Evolutionary conservation across 2,113 vertebrate genomes (phyloP).

Genomic region (Istiophorus platypterus): DNA sequence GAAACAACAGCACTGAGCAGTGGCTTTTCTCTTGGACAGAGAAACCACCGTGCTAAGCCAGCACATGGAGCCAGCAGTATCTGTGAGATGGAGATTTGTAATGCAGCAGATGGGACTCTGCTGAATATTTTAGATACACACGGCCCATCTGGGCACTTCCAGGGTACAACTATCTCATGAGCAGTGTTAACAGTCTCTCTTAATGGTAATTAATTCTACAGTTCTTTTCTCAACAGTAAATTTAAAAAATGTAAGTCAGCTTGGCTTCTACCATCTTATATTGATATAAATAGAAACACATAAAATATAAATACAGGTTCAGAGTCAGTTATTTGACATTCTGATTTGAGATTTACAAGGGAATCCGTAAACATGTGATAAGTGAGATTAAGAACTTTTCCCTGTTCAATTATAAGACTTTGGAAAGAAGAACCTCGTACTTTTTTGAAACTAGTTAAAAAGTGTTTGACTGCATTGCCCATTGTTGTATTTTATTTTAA

Average conservation of each 20-base stretch:
- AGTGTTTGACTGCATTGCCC: conserved; percentile 25
- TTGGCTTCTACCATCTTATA: conserved; percentile 20
- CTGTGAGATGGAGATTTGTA: conserved; percentile 65
- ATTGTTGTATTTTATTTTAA: conserved; percentile 47
- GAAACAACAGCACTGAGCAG: conserved; percentile 60
- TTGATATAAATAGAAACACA: conserved; percentile 28
- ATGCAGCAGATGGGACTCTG: conserved; percentile 72
- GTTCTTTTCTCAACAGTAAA: conserved; percentile 25
- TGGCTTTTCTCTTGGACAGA: conserved; percentile 62
- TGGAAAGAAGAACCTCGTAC: neutral
- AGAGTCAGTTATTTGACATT: neutral
- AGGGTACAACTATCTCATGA: conserved; percentile 36
- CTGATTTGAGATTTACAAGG: neutral
- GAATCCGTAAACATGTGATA: neutral
- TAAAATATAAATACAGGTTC: conserved; percentile 2
- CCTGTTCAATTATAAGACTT: neutral
- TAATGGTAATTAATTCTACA: conserved; percentile 34
- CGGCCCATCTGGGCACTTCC: conserved; percentile 59
- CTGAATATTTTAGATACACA: conserved; percentile 75
- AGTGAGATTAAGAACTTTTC: neutral
- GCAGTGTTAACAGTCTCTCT: conserved; percentile 22
- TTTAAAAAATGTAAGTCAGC: conserved; percentile 8
- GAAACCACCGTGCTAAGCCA: conserved; percentile 63
- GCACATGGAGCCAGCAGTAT: conserved; percentile 60
- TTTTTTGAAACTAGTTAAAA: conserved; percentile 41